Conservation (phyloP, 2,113 vertebrate species). For the Falco punctatus region DNA sequence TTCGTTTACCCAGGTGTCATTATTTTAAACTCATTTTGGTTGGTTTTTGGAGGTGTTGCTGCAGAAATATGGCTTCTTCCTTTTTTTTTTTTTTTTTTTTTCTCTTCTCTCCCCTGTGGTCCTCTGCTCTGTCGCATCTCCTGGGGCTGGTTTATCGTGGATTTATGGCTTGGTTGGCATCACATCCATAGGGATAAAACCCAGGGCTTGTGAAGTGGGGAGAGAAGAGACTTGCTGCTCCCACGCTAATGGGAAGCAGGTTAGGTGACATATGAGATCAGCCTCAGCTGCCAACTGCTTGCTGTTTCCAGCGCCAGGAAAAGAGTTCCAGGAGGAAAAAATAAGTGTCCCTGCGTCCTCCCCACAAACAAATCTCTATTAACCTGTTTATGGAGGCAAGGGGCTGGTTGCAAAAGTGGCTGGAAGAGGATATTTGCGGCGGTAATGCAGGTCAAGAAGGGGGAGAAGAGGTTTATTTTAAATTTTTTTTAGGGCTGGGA, state of each 20-base stretch:
- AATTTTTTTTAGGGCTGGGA: background rate
- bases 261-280: background rate
- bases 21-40: background rate
- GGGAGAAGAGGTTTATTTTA: background rate
- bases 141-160: background rate
- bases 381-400: background rate
- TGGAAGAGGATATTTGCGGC: background rate
- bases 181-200: background rate
- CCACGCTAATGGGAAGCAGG: background rate
- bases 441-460: background rate
- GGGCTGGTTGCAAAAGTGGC: fast-evolving
- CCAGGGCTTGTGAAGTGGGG: background rate
- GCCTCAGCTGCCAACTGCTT: background rate
- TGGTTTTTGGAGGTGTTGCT: background rate
- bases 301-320: background rate
- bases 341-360: fast-evolving
- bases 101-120: no score
- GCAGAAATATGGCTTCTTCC: no score
- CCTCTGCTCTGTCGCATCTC: background rate
- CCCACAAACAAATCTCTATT: background rate
- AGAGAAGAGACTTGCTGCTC: background rate
- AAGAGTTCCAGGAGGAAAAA: background rate
- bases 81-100: no score
- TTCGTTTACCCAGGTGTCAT: background rate
- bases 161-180: background rate